phyloP scores from a whole-genome alignment of 2,888 invertebrate genomes.

The Harpagoxenus sublaevis region DNA sequence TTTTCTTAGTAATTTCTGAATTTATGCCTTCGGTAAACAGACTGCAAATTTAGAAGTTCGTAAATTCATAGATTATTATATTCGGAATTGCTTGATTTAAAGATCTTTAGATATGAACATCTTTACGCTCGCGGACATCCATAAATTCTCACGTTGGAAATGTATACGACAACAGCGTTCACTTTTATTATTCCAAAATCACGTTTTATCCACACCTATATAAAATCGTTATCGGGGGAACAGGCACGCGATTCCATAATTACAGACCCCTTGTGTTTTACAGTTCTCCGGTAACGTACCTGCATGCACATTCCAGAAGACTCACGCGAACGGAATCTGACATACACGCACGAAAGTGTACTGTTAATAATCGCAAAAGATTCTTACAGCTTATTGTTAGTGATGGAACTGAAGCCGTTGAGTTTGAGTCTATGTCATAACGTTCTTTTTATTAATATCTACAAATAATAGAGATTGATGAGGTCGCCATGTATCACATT shows the following conservation, averaged over 20 bases:
- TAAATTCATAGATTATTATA: neutral
- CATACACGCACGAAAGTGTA: neutral
- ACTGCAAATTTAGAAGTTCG: neutral
- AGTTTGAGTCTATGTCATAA: neutral
- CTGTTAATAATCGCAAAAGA: neutral
- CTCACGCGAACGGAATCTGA: slow-evolving; percentile 28
- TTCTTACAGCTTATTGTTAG: neutral
- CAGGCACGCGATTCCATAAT: slow-evolving; percentile 39
- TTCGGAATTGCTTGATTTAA: neutral
- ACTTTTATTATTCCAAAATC: slow-evolving; percentile 13
- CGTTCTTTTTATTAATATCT: neutral
- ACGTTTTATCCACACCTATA: slow-evolving; percentile 32
- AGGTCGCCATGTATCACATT: neutral
- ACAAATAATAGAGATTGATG: neutral
- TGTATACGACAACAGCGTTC: neutral
- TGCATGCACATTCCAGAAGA: neutral
- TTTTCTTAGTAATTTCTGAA: neutral
- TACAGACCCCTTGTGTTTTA: slow-evolving; percentile 30
- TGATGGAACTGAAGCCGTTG: neutral
- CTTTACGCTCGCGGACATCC: neutral
- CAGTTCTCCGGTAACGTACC: neutral
- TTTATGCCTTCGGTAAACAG: neutral
- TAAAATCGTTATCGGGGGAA: slow-evolving; percentile 18
- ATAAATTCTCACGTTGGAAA: neutral
- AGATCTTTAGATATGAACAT: neutral